Base-by-base conservation (phyloP, 2,888 invertebrate genomes). In the Rhagium mordax region DNA sequence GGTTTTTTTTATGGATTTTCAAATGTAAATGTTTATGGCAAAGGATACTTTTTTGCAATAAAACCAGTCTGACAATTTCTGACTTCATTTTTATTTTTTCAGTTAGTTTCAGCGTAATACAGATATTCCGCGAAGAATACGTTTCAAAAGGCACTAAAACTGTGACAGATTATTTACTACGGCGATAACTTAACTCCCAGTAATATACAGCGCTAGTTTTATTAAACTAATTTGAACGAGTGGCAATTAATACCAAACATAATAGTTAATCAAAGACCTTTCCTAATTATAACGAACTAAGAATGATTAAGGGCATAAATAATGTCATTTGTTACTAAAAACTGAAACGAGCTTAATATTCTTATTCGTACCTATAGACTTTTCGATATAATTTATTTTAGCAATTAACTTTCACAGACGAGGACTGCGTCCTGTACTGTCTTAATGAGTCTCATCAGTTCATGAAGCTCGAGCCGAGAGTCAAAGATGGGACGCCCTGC, bases 401-500 rank as follows among this genome's bases (percentile, higher is more conserved):
- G 47, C 21, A 20, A 61, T 61, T 61, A 61, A 53, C 53, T 47
- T 59, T 57, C 27, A 55, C 73, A 90, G 90, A 87, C 67, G 88
- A 89, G 75, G 88, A 91, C 0, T 93, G 93, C 82, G 90, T 90
- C 78, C 86, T 93, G 60, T 91, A 91, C 82, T 93, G 93, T 84
- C 89, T 91, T 76, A 92, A 92, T 59, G 89, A 90, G 68, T 88
- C 89, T 74, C 89, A 89, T 81, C 89, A 90, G 78, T 91, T 89
- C 64, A 90, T 91, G 15, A 90, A 90, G 83, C 85, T 92, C 81
- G 89, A 89, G 59, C 91, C 91, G 67, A 88, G 90, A 18, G 92
- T 90, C 0, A 89, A 89, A 53, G 93, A 93, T 84, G 93, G 93
- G 13, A 93, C 93, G 0, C 90, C 90, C 0, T 93, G 93, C 81